Evolutionary conservation across 2,113 vertebrate species (phyloP), one percentile per base, ranked within the genome.

Genomic region (Recurvirostra avosetta): DNA sequence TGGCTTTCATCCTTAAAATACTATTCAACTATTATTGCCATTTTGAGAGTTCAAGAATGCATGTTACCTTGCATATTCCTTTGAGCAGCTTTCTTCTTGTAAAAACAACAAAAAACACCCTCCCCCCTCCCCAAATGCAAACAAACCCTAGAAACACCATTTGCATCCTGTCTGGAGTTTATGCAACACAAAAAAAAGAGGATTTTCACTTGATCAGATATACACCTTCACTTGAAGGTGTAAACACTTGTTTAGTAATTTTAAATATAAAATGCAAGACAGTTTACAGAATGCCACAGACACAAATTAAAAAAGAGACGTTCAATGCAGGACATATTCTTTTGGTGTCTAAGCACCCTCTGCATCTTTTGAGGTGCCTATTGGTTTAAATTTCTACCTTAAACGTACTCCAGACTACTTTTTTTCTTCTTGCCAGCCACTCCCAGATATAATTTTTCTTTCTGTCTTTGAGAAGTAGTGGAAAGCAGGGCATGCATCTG

Each of bases 261-360:
- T 66, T 65, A 73, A 47, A 26, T 22, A 9, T 12, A 53, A 74
- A 77, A 82, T 30, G 32, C 5, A 43, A 18, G 66, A 18, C 14
- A 40, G 23, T 82, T 74, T 38, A 40, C 23, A 53, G 40, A 73
- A 27, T 9, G 30, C 15, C 1, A 0, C 1, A 17, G 40, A 17
- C 32, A 92, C 36, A 38, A 55, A 56, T 5, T 56, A 10, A 34
- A 38, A 66, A n/a, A 40, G n/a, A 36, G 6, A 29, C 43, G 29
- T n/a, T 73, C 23, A 52, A 23, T 5, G 23, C 47, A 80, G 27
- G 1, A 23, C 17, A 30, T 26, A 29, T 40, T 96, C 72, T 68
- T 58, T 61, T 17, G 65, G 78, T 94, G 83, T 88, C 88, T 84
- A 83, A 95, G 92, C 45, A 47, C 94, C 90, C 90, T 92, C 95